Evolutionary conservation across 2,888 invertebrate species (phyloP).

Genomic region (Polyommatus iphigenia): DNA sequence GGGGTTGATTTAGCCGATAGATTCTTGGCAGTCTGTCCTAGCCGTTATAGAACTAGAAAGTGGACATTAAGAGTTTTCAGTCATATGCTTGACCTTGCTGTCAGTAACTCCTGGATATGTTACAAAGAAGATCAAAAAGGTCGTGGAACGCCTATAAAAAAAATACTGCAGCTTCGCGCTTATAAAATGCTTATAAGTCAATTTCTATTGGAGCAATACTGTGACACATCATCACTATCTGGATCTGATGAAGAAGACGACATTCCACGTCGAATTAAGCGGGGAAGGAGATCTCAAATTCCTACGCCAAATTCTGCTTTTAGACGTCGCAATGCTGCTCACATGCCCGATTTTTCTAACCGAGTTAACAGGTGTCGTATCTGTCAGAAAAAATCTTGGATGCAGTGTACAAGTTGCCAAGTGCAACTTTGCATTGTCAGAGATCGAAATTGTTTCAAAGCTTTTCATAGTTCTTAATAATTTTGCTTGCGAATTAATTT

Average conservation of each 20-base stretch:
- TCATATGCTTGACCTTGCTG: not conserved
- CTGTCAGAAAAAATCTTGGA: not conserved
- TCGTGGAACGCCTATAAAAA: not conserved
- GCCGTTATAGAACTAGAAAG: not conserved
- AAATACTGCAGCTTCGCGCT: not conserved
- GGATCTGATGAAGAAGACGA: not conserved
- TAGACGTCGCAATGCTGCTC: not conserved
- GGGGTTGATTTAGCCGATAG: constrained; percentile 23
- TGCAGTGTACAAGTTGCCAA: not conserved
- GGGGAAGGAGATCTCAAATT: not conserved
- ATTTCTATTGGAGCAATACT: not conserved
- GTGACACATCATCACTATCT: not conserved
- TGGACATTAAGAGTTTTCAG: constrained; percentile 1
- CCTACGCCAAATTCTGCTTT: not conserved
- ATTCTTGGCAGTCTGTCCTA: constrained; percentile 1
- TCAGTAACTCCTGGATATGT: not conserved
- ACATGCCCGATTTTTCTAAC: not conserved
- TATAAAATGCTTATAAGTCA: not conserved
- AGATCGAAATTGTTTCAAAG: not conserved
- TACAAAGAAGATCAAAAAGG: not conserved
- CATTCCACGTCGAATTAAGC: not conserved
- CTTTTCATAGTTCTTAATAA: not conserved
- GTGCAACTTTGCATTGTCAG: not conserved
- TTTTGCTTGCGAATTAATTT: too few relatives aligned
- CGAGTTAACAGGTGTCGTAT: not conserved